Base-by-base conservation (phyloP, 2,797 vertebrate species). In the Orientallactaga sibirica region DNA sequence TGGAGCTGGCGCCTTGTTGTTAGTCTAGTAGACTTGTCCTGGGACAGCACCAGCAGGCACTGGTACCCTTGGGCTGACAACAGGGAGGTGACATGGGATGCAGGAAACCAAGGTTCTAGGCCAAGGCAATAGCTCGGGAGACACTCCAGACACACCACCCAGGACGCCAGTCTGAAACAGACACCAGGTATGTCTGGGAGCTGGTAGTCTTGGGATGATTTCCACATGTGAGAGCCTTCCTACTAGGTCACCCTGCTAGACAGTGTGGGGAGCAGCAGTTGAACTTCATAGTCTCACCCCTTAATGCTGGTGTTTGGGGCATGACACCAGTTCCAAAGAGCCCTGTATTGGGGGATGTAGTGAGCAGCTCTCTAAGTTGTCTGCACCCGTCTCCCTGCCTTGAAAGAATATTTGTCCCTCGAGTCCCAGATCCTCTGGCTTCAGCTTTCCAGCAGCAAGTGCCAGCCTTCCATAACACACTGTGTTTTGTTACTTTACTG, bases 401-500 rank as follows among this genome's bases (percentile, higher is more conserved):
- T 55, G 7, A 15, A 82, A 76, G 79, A 77, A 33, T 16, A 22
- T n/a, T 29, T 2, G 0, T 33, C 52, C 84, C 64, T 24, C n/a
- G 71, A 3, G 25, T 43, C 64, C 80, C 16, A 41, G 3, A 62
- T 27, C 68, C 58, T 88, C 88, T 77, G 88, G 33, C 88, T n/a
- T 73, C 37, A n/a, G 55, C 55, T 16, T 67, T 67, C 48, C 74
- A 2, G 66, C 70, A 61, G 33, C 74, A 48, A 48, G 62, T 3
- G 2, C 84, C 43, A 43, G 25, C 58, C 58, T 67, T 67, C 79
- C 58, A 7, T 0, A 2, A 58, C 83, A 76, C 84, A 70, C 77
- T 90, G 41, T 89, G 61, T 90, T 95, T 90, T 86, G 71, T 79
- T 74, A 25, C 15, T 73, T 95, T 90, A 64, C 81, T 87, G 58